Evolutionary conservation across 2,888 invertebrate genomes (phyloP), one percentile per base, ranked within the genome.

Genomic region (Spatulosminthurus flaviceps): DNA sequence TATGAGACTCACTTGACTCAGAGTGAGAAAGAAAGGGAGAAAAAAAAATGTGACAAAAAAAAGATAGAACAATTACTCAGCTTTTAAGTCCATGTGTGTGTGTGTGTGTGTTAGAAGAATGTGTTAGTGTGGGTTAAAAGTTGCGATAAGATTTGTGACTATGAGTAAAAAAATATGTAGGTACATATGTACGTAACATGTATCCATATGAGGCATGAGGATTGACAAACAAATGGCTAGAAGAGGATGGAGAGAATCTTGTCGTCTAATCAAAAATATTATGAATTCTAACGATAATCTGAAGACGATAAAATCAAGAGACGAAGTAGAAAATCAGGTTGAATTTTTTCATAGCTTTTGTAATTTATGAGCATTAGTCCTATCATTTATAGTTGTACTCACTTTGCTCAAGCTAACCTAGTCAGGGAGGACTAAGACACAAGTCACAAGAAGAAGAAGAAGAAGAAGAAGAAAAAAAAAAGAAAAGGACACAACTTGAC

Each of bases 291-390:
- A 80, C 80, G 80, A 71, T 77, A 77, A 70, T 71, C 77, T 77
- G 77, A 71, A 71, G 70, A 77, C 71, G 71, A 77, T 71, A 76
- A 77, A 80, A 81, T 80, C 80, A 79, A n/a, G n/a, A n/a, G 81
- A 67, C 51, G 78, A 82, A 82, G 81, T 81, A 70, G 82, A 81
- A 82, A 82, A 81, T 82, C 82, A 82, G 82, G 82, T 81, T 81
- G 80, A 81, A 79, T 74, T 80, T 73, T 82, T 70, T 76, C 76
- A 80, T 74, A 78, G 79, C 81, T 76, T 79, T 67, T 41, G 81
- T 81, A 81, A 81, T 81, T 81, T 81, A 81, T 81, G 79, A 79
- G 71, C 70, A 81, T 78, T 69, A 69, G 73, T 16, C 78, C 70
- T 80, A 80, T 80, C 80, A 78, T 80, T 80, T 80, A 78, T 80